Percentiles rank a stretch among this genome's conserved stretches.
Evolutionary conservation across 1,140 invertebrate species (phyloP).

Genomic region (Drosophila nannoptera): DNA sequence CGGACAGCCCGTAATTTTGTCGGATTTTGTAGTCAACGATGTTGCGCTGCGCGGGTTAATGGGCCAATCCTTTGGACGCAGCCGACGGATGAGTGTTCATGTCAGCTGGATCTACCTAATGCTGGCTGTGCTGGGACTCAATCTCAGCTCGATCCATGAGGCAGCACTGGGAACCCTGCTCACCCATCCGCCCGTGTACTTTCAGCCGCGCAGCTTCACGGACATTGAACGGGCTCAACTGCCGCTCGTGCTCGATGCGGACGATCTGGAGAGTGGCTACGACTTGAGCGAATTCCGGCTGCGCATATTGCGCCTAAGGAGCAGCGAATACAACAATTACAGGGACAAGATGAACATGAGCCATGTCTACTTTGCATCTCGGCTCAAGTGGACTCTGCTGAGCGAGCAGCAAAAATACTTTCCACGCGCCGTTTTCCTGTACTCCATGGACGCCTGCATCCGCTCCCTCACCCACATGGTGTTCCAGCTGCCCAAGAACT

Average conservation of each 20-base stretch:
- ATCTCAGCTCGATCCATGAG: conserved; percentile 55
- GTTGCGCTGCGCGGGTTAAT: conserved; percentile 50
- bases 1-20: neutral
- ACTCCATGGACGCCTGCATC: conserved; percentile 56
- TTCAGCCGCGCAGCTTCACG: conserved; percentile 50
- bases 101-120: conserved; percentile 41
- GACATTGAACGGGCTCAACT: conserved; percentile 32
- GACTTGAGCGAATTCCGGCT: neutral
- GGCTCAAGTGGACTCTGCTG: conserved; percentile 55
- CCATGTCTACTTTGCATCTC: conserved; percentile 51
- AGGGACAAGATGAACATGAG: conserved; percentile 48
- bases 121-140: conserved; percentile 50
- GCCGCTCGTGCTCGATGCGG: conserved; percentile 21
- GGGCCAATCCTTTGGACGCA: conserved; percentile 49
- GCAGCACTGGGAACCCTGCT: conserved; percentile 55
- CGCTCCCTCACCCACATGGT: conserved; percentile 38
- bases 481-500: conserved; percentile 39
- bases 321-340: conserved; percentile 33
- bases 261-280: conserved; percentile 1
- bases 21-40: conserved; percentile 57
- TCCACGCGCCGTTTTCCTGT: conserved; percentile 46
- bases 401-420: conserved; percentile 61
- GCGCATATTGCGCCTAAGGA: conserved; percentile 24
- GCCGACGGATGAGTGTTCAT: neutral
- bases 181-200: conserved; percentile 53